Evolutionary conservation across 2,113 vertebrate species (phyloP), one percentile per base, ranked within the genome.

Genomic region (Colinus virginianus): DNA sequence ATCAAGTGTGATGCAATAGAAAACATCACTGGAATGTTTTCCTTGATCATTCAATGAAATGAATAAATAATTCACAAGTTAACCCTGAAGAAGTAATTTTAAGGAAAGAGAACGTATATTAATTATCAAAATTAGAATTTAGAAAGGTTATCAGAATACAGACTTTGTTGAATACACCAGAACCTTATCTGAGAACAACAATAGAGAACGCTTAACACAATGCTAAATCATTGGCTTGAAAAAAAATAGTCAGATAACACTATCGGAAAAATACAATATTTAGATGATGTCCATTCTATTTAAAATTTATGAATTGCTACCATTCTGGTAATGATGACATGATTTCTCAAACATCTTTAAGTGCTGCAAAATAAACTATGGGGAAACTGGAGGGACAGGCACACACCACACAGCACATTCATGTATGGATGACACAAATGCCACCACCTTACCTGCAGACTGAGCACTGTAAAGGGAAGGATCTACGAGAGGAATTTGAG

Each of bases 401-500:
- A 70, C 4, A 59, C 4, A 43, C 13, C 25, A 64, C 16, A 72
- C 8, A 72, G 34, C 5, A 36, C 0, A 0, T 18, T 51, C 17
- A n/a, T 1, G 15, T 14, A 38, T 11, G 59, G 32, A 71, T 6
- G 82, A 49, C 2, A 88, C 6, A 84, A 66, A 72, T 16, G 25
- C 34, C 59, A 78, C 14, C 43, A 68, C 20, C 98, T 98, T 95
- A 99, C 99, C 98, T 97, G 98, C 95, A 95, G 98, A 97, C 84
- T 97, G 97, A 82, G 96, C 95, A 88, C 49, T 98, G 95, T 98
- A 98, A 81, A 99, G 97, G 11, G 98, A 92, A 34, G 98, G 98
- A 94, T 99, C 98, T 0, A 98, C 97, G 26, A 92, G 62, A 5
- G 98, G 98, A 84, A 98, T 97, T 78, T 98, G 98, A 53, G 99